Evolutionary conservation across 92 coral and sea anemone genomes (phyloP).

Genomic region (Diadumene lineata): DNA sequence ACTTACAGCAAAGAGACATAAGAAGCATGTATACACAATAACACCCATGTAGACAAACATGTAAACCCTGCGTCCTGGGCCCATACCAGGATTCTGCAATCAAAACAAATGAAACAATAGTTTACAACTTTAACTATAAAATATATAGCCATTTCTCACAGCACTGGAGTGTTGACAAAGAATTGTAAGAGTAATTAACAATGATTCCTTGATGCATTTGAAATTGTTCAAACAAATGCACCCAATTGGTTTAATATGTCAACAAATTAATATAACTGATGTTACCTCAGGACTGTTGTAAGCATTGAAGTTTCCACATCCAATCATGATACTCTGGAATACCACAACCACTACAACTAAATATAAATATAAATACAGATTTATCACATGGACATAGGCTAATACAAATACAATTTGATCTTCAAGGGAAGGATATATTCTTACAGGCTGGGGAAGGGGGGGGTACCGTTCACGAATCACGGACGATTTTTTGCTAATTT

Average conservation of each 20-base stretch:
- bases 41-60: slow-evolving; percentile 83
- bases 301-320: slow-evolving; percentile 80
- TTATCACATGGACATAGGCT: too few relatives aligned
- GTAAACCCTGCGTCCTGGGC: slow-evolving; percentile 85
- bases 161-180: too few relatives aligned
- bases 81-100: slow-evolving; percentile 78
- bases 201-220: too few relatives aligned
- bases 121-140: not conserved
- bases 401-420: too few relatives aligned
- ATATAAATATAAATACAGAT: slow-evolving; percentile 1
- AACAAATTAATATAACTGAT: too few relatives aligned
- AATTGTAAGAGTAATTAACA: too few relatives aligned
- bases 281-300: slow-evolving; percentile 71
- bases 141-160: not conserved
- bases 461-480: too few relatives aligned
- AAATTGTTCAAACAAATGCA: too few relatives aligned
- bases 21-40: slow-evolving; percentile 77
- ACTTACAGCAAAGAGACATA: slow-evolving; percentile 87
- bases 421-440: too few relatives aligned
- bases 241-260: too few relatives aligned
- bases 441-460: too few relatives aligned
- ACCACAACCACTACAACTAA: slow-evolving; percentile 44
- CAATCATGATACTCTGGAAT: slow-evolving; percentile 78
- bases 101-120: not conserved
- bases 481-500: too few relatives aligned